phyloP scores from a whole-genome alignment of 2,888 invertebrate species.

The Tortrix viridana region DNA sequence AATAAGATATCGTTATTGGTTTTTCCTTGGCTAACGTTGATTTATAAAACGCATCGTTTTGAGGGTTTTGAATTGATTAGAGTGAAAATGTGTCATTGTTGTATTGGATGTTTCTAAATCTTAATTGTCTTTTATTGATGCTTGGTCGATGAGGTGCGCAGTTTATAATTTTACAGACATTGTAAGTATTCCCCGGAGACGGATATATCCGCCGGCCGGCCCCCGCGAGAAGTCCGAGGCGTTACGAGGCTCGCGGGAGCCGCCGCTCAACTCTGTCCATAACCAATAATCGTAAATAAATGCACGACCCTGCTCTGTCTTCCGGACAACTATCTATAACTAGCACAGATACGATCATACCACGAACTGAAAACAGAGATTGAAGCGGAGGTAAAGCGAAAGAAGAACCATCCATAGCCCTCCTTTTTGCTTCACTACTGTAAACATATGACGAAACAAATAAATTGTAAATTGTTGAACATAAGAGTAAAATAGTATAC shows the following conservation, averaged over 20 bases:
- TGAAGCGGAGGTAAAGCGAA: too few species aligned
- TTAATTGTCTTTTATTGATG: neutral
- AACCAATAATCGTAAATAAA: slow-evolving; percentile 84
- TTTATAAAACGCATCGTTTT: slow-evolving; percentile 20
- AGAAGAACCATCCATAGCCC: too few species aligned
- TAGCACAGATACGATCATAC: slow-evolving; percentile 4
- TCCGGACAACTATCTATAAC: slow-evolving; percentile 39
- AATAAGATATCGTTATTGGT: slow-evolving; percentile 56
- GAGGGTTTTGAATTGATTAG: slow-evolving; percentile 1
- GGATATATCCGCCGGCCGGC: slow-evolving; percentile 79
- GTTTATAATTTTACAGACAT: slow-evolving; percentile 74
- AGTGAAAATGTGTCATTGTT: neutral
- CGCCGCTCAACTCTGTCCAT: slow-evolving; percentile 79
- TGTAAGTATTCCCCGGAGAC: slow-evolving; percentile 67
- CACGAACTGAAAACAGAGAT: too few species aligned
- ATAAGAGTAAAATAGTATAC: too few species aligned
- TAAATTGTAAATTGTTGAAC: too few species aligned
- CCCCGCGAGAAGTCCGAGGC: slow-evolving; percentile 75
- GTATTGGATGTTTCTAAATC: neutral
- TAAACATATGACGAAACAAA: too few species aligned
- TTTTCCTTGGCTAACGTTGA: slow-evolving; percentile 45
- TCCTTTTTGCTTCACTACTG: too few species aligned
- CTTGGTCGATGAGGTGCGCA: slow-evolving; percentile 48
- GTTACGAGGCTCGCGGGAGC: slow-evolving; percentile 81
- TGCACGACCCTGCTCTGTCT: slow-evolving; percentile 54